Evolutionary conservation across 2,888 invertebrate genomes (phyloP), one percentile per base, ranked within the genome.

Genomic region (Noctua janthina): DNA sequence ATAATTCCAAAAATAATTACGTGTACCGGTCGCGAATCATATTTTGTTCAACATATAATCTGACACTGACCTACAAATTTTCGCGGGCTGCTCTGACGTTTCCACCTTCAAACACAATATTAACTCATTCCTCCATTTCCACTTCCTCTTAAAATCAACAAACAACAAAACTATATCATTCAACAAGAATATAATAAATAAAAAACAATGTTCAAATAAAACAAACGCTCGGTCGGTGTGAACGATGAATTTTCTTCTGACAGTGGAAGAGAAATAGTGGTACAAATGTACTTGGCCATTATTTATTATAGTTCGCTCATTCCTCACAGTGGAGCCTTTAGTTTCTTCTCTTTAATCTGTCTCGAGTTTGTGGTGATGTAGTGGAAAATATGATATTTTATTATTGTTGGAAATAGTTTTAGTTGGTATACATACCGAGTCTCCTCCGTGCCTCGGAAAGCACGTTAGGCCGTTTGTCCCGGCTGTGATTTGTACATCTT

Each of bases 211-310:
- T 51, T 78, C 83, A 87, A 90, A 87, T 88, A 89, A 85, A 90
- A 89, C 89, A 89, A 89, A 87, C 81, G 64, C 66, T 69, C 56
- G 73, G 78, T 77, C 78, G 82, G 83, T 88, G 86, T 88, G 88
- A 87, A 85, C 84, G 84, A 83, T 88, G 87, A 87, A 87, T 86
- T 87, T 86, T 86, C 84, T 90, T 85, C 83, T 89, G 87, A 87
- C 88, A 88, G 85, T 86, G 51, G 74, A 77, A 85, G 91, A 90
- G 87, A 88, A 90, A 87, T 88, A 84, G 88, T 87, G 54, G 82
- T 83, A 87, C 87, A 90, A 91, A 91, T 91, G 85, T 89, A 90
- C 89, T 84, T 68, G 79, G 56, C 85, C 84, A 89, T 89, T 90
- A 90, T 90, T 90, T 90, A 90, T 89, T 85, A 84, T 82, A 87